Conservation (phyloP, 2,113 vertebrate species). For the Tenrec ecaudatus region DNA sequence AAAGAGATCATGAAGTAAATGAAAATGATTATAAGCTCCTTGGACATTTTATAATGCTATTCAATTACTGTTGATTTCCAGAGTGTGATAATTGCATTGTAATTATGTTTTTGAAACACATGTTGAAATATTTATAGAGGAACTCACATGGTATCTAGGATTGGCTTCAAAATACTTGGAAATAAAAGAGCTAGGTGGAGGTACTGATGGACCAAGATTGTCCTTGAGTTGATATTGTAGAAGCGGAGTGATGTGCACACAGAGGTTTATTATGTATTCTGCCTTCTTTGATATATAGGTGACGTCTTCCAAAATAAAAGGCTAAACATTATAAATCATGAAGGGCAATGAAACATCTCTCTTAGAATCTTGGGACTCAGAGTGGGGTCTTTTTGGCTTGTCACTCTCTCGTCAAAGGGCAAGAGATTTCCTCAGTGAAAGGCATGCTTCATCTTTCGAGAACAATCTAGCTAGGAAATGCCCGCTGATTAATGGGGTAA, state of each 20-base stretch:
- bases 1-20: conserved; percentile 26
- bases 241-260: background rate
- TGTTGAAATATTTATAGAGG: background rate
- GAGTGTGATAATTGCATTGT: background rate
- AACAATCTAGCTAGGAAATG: background rate
- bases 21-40: background rate
- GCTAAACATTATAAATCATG: conserved; percentile 21
- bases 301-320: background rate
- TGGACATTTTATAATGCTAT: conserved; percentile 1
- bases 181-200: background rate
- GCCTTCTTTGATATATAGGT: background rate
- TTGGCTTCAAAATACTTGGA: background rate
- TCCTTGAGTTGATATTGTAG: background rate
- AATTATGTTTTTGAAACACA: conserved; percentile 23
- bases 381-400: too few relatives aligned
- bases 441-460: background rate
- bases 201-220: background rate
- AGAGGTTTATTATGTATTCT: background rate
- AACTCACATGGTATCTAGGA: background rate
- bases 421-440: background rate
- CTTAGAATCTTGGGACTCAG: background rate
- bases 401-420: background rate
- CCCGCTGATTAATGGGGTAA: background rate
- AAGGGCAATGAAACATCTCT: background rate
- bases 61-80: conserved; percentile 32